Conservation (phyloP, 2,888 invertebrate genomes). For the Sesamia inferens region DNA sequence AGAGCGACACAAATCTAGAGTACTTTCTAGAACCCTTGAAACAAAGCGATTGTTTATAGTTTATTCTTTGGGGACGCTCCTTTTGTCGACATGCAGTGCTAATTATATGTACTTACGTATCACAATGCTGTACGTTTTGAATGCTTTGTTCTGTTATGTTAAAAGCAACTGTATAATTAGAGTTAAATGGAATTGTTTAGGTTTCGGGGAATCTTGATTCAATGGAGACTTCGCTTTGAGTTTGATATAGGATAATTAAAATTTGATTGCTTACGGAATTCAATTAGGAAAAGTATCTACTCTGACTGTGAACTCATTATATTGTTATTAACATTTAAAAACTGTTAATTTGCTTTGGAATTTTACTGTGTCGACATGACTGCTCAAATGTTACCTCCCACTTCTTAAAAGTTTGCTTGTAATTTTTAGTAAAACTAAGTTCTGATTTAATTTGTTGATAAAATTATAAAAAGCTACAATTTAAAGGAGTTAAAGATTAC, state of each 20-base stretch:
- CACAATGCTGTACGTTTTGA: conserved; percentile 34
- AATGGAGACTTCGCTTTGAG: conserved; percentile 9
- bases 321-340: not conserved
- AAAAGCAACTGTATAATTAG: conserved; percentile 29
- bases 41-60: conserved; percentile 62
- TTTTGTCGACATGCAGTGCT: conserved; percentile 55
- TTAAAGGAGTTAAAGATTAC: too few relatives aligned
- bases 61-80: conserved; percentile 55
- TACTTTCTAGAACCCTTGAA: conserved; percentile 54
- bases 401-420: not conserved
- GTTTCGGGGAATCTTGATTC: conserved; percentile 14
- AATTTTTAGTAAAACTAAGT: too few relatives aligned
- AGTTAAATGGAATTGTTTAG: conserved; percentile 31
- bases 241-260: conserved; percentile 28
- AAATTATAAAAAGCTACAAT: too few relatives aligned
- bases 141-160: conserved; percentile 39
- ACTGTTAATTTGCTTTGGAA: not conserved
- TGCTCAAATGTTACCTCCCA: not conserved
- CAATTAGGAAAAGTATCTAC: conserved; percentile 14
- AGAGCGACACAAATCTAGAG: conserved; percentile 48
- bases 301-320: not conserved
- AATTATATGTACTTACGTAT: conserved; percentile 55
- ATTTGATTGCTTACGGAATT: conserved; percentile 32
- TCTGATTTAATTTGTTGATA: too few relatives aligned
- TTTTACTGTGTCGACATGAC: not conserved